These are phyloP conservation scores for Zingel zingel DNA, from an alignment of 2,113 vertebrate genomes.

Conservation along the genomic window DNA sequence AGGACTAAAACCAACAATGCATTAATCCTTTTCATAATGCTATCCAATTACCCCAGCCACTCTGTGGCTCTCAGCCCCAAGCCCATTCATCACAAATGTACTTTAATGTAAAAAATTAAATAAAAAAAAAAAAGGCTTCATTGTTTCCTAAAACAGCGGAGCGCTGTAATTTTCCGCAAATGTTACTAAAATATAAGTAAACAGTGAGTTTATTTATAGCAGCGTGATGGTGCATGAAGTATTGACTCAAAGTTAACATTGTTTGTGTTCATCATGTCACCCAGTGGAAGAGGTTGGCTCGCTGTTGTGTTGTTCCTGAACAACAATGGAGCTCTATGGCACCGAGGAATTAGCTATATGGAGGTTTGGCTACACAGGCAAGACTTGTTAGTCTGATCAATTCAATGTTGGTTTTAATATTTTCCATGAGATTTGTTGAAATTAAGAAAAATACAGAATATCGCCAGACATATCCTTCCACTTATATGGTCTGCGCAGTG, in stretches of 20 bases:
- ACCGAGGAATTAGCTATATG: neutral
- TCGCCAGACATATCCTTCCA: neutral
- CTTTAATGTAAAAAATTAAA: neutral
- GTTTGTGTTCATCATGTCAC: neutral
- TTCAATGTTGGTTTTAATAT: neutral
- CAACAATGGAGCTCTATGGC: neutral
- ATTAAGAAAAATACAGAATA: conserved; percentile 5
- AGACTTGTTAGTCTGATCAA: neutral
- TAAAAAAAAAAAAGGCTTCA: neutral
- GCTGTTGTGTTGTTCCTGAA: conserved; percentile 3
- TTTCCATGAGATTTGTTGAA: neutral
- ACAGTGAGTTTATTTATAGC: neutral
- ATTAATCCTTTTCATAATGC: neutral
- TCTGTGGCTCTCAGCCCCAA: neutral
- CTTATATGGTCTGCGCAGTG: neutral
- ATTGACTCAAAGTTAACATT: neutral
- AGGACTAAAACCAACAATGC: neutral
- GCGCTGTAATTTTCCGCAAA: no score
- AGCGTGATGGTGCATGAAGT: neutral
- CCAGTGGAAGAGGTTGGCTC: neutral
- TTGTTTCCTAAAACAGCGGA: neutral
- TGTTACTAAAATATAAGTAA: neutral
- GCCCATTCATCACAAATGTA: neutral
- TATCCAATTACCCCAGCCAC: neutral
- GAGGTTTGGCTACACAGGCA: neutral